Conservation (phyloP, 1,140 invertebrate genomes). For the Goniozus legneri region DNA sequence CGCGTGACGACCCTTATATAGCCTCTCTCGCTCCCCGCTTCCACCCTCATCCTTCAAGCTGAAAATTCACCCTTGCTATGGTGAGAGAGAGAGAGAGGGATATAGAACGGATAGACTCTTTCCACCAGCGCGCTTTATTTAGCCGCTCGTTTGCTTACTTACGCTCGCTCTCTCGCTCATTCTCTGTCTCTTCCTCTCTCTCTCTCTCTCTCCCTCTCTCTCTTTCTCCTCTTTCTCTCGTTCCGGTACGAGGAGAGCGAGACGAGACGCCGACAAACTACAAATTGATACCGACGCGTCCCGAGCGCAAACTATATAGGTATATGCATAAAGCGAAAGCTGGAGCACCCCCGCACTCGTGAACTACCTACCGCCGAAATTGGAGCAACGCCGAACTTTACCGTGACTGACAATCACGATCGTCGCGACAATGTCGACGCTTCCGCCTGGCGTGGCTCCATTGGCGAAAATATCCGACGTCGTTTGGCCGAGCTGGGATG, state of each 20-base stretch:
- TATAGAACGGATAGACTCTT: slow-evolving; percentile 12
- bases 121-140: too few species aligned
- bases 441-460: too few species aligned
- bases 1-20: too few species aligned
- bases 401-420: slow-evolving; percentile 13
- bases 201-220: background rate
- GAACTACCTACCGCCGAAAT: slow-evolving; percentile 5
- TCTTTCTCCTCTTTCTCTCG: background rate
- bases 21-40: slow-evolving; percentile 6
- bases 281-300: slow-evolving; percentile 18
- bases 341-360: background rate
- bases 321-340: too few species aligned
- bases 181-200: background rate
- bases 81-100: background rate
- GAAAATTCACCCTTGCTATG: too few species aligned
- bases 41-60: slow-evolving; percentile 11
- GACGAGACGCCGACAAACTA: slow-evolving; percentile 22
- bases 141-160: slow-evolving; percentile 28
- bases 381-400: slow-evolving; percentile 16
- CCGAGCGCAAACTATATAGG: slow-evolving; percentile 2
- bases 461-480: too few species aligned
- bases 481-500: too few species aligned
- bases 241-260: background rate
- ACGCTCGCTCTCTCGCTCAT: background rate
- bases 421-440: too few species aligned